Evolutionary conservation across 2,113 vertebrate species (phyloP).

Genomic region (Thamnaconus septentrionalis): DNA sequence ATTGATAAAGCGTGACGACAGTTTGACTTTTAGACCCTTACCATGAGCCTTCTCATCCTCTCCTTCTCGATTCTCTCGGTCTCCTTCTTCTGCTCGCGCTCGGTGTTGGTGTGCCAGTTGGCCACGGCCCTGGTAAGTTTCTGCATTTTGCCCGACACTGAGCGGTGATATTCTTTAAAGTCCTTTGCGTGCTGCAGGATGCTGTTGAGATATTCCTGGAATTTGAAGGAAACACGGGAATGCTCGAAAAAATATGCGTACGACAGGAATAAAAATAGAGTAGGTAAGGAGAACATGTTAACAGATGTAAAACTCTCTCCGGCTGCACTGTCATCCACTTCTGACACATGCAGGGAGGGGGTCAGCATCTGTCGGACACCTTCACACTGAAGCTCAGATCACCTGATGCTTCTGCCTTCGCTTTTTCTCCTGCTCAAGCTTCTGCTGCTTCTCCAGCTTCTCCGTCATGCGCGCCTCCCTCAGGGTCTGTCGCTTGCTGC

Average conservation of each 20-base stretch:
- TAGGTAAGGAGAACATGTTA: neutral
- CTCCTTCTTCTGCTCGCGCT: slow-evolving; percentile 98
- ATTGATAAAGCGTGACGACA: neutral
- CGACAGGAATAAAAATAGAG: neutral
- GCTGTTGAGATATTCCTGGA: slow-evolving; percentile 96
- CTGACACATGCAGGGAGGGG: neutral
- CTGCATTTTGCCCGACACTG: slow-evolving; percentile 93
- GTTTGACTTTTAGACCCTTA: slow-evolving; percentile 61
- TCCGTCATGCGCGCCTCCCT: slow-evolving; percentile 97
- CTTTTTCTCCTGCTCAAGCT: slow-evolving; percentile 97
- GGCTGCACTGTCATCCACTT: slow-evolving; percentile 2
- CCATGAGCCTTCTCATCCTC: slow-evolving; percentile 97
- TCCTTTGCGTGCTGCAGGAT: slow-evolving; percentile 98
- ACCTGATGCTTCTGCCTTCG: slow-evolving; percentile 99
- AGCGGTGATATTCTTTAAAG: slow-evolving; percentile 98
- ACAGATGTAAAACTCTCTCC: neutral
- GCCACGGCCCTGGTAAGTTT: slow-evolving; percentile 94
- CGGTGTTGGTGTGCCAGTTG: slow-evolving; percentile 97
- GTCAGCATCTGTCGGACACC: too few relatives aligned
- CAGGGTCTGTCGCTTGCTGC: slow-evolving; percentile 95
- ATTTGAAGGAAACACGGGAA: neutral
- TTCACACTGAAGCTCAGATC: neutral
- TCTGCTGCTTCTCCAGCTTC: slow-evolving; percentile 98
- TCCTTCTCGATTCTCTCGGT: slow-evolving; percentile 97
- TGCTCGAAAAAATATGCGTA: neutral